Evolutionary conservation across 2,113 vertebrate genomes (phyloP).

Genomic region (Neofelis nebulosa): DNA sequence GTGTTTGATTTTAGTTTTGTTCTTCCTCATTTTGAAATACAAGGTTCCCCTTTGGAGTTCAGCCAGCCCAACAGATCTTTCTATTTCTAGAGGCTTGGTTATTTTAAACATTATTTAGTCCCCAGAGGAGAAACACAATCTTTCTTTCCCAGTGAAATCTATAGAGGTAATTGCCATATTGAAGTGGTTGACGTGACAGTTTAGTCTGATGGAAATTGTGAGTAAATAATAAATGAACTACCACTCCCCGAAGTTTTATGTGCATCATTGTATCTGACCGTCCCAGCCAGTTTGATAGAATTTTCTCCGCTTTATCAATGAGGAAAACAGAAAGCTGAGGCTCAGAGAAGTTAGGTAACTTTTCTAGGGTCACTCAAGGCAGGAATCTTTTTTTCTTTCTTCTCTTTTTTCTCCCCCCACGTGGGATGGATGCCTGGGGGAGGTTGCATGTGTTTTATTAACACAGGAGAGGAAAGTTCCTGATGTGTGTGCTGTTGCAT

Average conservation of each 20-base stretch:
- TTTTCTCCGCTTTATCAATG: background rate
- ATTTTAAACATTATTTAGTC: background rate
- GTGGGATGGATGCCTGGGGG: accelerated
- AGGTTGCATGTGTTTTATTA: background rate
- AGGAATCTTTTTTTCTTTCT: background rate
- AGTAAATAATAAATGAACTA: background rate
- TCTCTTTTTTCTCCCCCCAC: no score
- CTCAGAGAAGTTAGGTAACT: background rate
- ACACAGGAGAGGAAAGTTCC: background rate
- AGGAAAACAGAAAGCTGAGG: background rate
- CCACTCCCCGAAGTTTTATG: accelerated
- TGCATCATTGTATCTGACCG: background rate
- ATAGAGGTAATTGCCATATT: background rate
- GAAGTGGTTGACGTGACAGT: background rate
- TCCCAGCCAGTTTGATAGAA: background rate
- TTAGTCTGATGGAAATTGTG: no score
- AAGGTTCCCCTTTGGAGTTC: background rate
- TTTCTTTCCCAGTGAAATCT: background rate
- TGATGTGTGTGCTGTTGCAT: background rate
- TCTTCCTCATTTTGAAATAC: background rate
- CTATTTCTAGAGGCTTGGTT: background rate
- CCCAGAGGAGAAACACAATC: background rate
- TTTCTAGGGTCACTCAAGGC: background rate
- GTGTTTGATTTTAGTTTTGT: background rate
- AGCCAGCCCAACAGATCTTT: background rate